phyloP scores from a whole-genome alignment of 2,888 invertebrate species.

The Zeuzera pyrina region DNA sequence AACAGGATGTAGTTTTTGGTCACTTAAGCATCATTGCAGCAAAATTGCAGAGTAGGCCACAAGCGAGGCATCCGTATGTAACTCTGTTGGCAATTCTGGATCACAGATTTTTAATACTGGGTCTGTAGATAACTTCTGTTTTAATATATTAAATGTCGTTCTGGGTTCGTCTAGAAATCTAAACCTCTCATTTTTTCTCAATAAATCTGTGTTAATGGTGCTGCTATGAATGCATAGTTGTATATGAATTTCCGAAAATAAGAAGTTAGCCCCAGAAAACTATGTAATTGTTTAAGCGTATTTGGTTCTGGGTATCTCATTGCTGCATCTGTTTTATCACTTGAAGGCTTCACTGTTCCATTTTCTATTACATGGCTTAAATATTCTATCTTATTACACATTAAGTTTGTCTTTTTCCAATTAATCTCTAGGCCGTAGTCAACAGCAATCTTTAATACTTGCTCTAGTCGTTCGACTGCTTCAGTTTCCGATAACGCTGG shows the following conservation, averaged over 20 bases:
- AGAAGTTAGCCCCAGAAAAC: conserved; percentile 15
- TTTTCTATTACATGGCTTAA: conserved; percentile 17
- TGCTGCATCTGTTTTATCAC: no score
- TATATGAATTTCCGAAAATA: conserved; percentile 16
- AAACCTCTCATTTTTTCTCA: conserved; percentile 13
- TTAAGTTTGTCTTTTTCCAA: conserved; percentile 33
- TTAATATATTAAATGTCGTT: conserved; percentile 14
- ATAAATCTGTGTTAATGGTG: conserved; percentile 19
- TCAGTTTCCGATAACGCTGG: conserved; percentile 14
- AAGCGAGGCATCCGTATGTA: not conserved
- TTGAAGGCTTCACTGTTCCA: conserved; percentile 14
- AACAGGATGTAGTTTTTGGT: no score
- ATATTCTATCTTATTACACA: conserved; percentile 20
- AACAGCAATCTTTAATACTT: conserved; percentile 17
- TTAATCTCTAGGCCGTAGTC: conserved; percentile 24
- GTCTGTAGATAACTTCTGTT: conserved; percentile 17
- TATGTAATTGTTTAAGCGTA: conserved; percentile 12
- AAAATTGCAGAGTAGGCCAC: conserved; percentile 4
- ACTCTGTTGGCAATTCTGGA: not conserved
- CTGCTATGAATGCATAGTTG: conserved; percentile 17
- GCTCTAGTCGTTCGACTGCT: conserved; percentile 11
- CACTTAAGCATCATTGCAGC: no score
- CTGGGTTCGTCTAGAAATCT: conserved; percentile 12
- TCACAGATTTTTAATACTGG: conserved; percentile 8
- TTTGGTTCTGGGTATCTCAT: conserved; percentile 11